phyloP scores from a whole-genome alignment of 2,888 invertebrate species.

The Phrixothrix hirtus region DNA sequence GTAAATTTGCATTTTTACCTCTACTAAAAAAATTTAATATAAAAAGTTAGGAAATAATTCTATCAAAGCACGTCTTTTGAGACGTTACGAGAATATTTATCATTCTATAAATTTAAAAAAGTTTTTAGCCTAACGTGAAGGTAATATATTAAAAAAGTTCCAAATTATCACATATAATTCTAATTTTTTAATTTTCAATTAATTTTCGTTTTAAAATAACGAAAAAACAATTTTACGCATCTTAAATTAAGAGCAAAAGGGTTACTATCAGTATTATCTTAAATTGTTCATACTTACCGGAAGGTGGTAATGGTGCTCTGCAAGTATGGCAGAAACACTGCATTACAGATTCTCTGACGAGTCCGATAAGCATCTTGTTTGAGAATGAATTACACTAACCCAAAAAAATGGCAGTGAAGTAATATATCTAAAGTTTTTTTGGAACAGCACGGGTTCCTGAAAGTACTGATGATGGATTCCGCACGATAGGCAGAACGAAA shows the following conservation, averaged over 20 bases:
- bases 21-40: too few relatives aligned
- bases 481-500: conserved; percentile 18
- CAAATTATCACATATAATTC: too few relatives aligned
- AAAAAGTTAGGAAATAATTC: too few relatives aligned
- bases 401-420: conserved; percentile 22
- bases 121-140: too few relatives aligned
- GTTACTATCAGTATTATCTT: background rate
- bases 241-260: conserved; percentile 2
- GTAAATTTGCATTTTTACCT: too few relatives aligned
- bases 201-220: background rate
- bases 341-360: conserved; percentile 89
- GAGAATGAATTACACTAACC: conserved; percentile 22
- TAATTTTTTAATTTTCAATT: too few relatives aligned
- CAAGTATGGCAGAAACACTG: conserved; percentile 94
- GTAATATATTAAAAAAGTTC: too few relatives aligned
- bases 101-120: too few relatives aligned
- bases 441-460: conserved; percentile 21
- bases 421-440: conserved; percentile 11
- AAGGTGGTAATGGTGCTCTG: conserved; percentile 80
- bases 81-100: too few relatives aligned
- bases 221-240: too few relatives aligned
- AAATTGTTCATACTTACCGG: conserved; percentile 63
- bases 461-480: conserved; percentile 17
- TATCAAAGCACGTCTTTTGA: too few relatives aligned
- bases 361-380: conserved; percentile 78